These are phyloP conservation scores for Spermophilus dauricus DNA, from an alignment of 2,113 vertebrate genomes.

Conservation along the genomic window DNA sequence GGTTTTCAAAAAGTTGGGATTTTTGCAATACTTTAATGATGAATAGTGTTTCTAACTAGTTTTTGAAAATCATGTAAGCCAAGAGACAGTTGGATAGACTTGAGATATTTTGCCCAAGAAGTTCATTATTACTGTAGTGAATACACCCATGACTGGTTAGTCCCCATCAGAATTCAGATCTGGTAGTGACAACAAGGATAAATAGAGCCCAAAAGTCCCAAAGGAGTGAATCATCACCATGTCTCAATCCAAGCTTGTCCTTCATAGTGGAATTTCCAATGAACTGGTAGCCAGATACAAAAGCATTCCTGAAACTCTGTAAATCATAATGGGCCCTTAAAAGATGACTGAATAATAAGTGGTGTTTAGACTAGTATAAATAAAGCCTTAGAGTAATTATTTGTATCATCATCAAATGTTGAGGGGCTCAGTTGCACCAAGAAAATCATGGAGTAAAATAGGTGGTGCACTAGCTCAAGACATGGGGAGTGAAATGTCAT, in stretches of 20 bases:
- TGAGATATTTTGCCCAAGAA: not conserved
- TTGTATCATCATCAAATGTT: not conserved
- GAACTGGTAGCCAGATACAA: not conserved
- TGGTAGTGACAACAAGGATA: not conserved
- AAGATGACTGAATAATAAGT: not conserved
- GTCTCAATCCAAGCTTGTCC: not conserved
- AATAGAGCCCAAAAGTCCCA: not conserved
- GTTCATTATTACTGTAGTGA: not conserved
- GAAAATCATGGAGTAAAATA: not conserved
- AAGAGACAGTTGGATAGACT: not conserved
- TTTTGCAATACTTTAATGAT: not conserved
- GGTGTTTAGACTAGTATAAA: not conserved
- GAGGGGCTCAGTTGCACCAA: not conserved
- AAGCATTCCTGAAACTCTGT: not conserved
- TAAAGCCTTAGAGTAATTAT: not conserved
- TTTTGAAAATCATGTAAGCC: not conserved
- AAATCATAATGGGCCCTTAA: not conserved
- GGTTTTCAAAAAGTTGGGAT: not conserved
- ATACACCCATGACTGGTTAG: not conserved
- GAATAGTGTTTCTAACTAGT: not conserved
- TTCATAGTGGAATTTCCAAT: not conserved
- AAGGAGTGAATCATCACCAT: not conserved
- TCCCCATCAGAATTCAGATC: not conserved
- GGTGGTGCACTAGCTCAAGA: not conserved
- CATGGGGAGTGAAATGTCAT: not conserved